Evolutionary conservation across 2,888 invertebrate species (phyloP), one percentile per base, ranked within the genome.

Genomic region (Drosophila vallismaia): DNA sequence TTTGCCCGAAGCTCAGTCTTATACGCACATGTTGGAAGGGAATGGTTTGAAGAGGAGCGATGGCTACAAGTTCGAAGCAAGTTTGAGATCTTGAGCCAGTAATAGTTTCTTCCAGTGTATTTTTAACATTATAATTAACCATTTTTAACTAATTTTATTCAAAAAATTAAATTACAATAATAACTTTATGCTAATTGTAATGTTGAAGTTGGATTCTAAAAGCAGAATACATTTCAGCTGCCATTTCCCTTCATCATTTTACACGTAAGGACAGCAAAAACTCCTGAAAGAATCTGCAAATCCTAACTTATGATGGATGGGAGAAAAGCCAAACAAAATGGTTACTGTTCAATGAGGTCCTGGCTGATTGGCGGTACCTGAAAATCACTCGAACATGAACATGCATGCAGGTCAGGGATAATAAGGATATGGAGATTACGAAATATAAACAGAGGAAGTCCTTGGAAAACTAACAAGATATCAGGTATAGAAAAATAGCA

Each of bases 331-430:
- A 29, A 12, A 42, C 44, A 33, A 44, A 49, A 56, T 56, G 55
- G 49, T 45, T 31, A 45, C 45, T 45, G 19, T 12, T 46, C 26
- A 9, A 19, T 3, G 36, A 10, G 36, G 48, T 14, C 33, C 29
- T 45, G 36, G 49, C 33, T 38, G 45, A 51, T 33, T 52, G 57
- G 44, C 55, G 24, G 54, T 29, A 12, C 12, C 28, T 8, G 46
- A 10, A 26, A n/a, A 2, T 6, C 36, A 36, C 8, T 3, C 1
- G 31, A 31, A 26, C 8, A 2, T 26, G 19, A 10, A 3, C 2
- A n/a, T 62, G 42, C 8, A n/a, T n/a, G 62, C 19, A 62, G 49
- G 48, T 48, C 48, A 49, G 26, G 31, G n/a, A 33, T 40, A 60
- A n/a, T 33, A 2, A 36, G 26, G 9, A 42, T 28, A 14, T 26